These are phyloP conservation scores for Scopus umbretta DNA, from an alignment of 2,113 vertebrate genomes.

Conservation along the genomic window DNA sequence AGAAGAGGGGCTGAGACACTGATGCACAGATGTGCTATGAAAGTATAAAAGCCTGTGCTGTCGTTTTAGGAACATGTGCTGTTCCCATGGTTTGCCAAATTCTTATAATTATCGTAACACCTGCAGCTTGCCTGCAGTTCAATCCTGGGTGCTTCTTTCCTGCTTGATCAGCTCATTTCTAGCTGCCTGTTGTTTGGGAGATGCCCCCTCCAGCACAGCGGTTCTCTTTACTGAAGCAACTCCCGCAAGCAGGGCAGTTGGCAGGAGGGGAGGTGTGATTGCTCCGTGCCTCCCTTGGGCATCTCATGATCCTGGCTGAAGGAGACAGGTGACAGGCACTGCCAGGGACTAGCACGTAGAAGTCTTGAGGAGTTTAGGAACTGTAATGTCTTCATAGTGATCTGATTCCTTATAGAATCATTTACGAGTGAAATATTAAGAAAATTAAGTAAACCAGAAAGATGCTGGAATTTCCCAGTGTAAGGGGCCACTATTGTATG, in stretches of 20 bases:
- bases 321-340: not conserved
- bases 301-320: not conserved
- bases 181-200: not conserved
- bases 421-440: not conserved
- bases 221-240: not conserved
- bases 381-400: not conserved
- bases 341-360: not conserved
- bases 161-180: not conserved
- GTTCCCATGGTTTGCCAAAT: not conserved
- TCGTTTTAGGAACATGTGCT: not conserved
- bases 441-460: not conserved
- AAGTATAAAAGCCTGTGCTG: not conserved
- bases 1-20: not conserved
- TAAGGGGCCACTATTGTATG: not conserved
- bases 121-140: slow-evolving; percentile 20
- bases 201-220: not conserved
- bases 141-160: not conserved
- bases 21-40: not conserved
- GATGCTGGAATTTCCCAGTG: not conserved
- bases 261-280: not conserved
- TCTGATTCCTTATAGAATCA: not conserved
- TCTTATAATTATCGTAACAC: not conserved
- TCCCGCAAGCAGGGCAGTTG: not conserved
- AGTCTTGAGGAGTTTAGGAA: not conserved
- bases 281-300: not conserved